A percentile compares a stretch with the other conserved stretches of the same genome.
These are phyloP conservation scores for Athalia cordata DNA, from an alignment of 2,888 invertebrate species.

Conservation along the genomic window DNA sequence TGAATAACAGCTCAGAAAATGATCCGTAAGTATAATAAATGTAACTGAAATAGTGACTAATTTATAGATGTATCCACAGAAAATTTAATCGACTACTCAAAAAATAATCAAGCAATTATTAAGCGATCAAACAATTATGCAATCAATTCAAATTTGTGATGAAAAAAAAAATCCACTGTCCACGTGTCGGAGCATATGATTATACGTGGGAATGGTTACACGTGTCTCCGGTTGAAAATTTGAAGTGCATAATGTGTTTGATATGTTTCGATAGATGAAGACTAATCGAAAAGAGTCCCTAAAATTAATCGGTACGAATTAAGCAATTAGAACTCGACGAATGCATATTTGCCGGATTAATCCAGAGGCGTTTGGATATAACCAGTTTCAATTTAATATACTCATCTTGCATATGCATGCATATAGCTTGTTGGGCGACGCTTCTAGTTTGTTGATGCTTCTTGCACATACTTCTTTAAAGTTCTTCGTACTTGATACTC, in stretches of 20 bases:
- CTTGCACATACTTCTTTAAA: constrained; percentile 20
- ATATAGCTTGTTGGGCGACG: constrained; percentile 6
- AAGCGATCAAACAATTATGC: no score
- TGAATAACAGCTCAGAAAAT: no score
- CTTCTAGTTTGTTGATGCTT: constrained; percentile 8
- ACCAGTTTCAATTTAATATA: constrained; percentile 69
- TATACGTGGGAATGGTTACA: no score
- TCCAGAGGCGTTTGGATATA: constrained; percentile 62
- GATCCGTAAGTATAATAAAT: no score
- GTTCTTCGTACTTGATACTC: constrained; percentile 28
- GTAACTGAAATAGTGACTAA: no score
- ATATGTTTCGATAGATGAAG: neutral
- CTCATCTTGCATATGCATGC: constrained; percentile 26
- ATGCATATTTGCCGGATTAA: constrained; percentile 55
- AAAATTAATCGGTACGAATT: constrained; percentile 54
- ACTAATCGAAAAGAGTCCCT: constrained; percentile 52
- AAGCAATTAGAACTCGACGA: constrained; percentile 53
- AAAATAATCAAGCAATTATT: no score
- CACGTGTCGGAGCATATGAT: no score
- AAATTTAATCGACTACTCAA: no score
- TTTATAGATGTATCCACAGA: no score
- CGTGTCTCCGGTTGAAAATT: no score
- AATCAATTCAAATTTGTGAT: no score
- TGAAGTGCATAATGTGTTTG: neutral
- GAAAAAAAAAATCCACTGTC: no score